Percentiles rank a stretch among this genome's conserved stretches.
Conservation (phyloP, 2,797 vertebrate species). For the Crocidura indochinensis region DNA sequence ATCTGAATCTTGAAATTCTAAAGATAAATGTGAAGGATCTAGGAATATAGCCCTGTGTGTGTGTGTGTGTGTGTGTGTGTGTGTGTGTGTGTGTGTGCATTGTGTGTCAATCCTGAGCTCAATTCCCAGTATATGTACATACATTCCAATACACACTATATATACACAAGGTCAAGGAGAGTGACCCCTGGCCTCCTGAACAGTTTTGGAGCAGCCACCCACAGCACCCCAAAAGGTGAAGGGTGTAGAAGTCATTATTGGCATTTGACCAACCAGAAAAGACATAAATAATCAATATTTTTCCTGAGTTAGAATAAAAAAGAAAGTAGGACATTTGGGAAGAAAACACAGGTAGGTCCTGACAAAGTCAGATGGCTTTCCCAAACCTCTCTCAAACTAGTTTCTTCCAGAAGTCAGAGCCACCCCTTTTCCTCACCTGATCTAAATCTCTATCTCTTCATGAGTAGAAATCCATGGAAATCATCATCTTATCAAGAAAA, state of each 20-base stretch:
- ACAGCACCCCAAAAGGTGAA: background rate
- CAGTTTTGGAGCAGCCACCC: too few species aligned
- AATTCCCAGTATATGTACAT: too few species aligned
- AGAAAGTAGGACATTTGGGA: conserved; percentile 14
- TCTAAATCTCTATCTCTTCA: conserved; percentile 45
- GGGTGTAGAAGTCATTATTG: background rate
- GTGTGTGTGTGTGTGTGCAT: background rate
- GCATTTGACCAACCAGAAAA: background rate
- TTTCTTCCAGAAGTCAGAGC: conserved; percentile 20
- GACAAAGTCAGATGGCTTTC: background rate
- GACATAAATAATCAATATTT: background rate
- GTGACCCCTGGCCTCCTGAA: too few species aligned
- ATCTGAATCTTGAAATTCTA: background rate
- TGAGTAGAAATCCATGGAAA: background rate
- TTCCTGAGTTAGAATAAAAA: conserved; percentile 47
- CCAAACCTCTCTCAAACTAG: background rate
- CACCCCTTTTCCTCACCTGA: conserved; percentile 45
- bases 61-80: background rate
- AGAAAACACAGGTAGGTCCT: background rate
- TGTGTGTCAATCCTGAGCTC: too few species aligned
- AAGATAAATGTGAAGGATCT: background rate
- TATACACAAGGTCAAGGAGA: too few species aligned
- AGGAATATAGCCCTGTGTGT: too few species aligned
- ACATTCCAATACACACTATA: too few species aligned
- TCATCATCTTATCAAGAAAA: conserved; percentile 49